These are phyloP conservation scores for Cydia splendana DNA, from an alignment of 1,140 invertebrate species.

Conservation along the genomic window DNA sequence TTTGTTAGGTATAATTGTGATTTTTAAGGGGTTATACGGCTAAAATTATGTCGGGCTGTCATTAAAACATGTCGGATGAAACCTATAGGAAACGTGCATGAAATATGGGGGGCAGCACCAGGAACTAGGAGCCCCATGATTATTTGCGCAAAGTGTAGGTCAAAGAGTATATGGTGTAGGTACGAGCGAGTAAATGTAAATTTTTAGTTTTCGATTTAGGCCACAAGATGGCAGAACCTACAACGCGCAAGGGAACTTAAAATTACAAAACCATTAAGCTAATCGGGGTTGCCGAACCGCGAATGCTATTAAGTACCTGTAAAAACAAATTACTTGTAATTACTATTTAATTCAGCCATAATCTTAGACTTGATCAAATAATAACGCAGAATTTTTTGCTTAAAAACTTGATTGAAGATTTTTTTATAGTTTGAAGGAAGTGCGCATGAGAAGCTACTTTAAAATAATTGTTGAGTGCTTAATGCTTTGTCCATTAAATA, in stretches of 20 bases:
- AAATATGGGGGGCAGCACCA: too few species aligned
- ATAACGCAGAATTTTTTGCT: not conserved
- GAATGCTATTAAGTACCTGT: slow-evolving; percentile 36
- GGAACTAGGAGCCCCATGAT: too few species aligned
- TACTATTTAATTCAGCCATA: slow-evolving; percentile 20
- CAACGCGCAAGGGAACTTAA: not conserved
- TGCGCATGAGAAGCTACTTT: slow-evolving; percentile 16
- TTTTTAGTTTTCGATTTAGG: too few species aligned
- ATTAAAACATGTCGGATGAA: too few species aligned
- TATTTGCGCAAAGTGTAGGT: too few species aligned
- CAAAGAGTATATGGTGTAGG: too few species aligned
- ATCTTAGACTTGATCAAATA: slow-evolving; percentile 37
- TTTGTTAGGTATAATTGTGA: too few species aligned
- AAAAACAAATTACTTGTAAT: slow-evolving; percentile 40
- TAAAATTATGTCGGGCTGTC: too few species aligned
- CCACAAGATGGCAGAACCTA: too few species aligned
- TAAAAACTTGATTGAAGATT: slow-evolving; percentile 12
- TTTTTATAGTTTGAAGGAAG: slow-evolving; percentile 20
- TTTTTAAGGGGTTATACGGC: too few species aligned
- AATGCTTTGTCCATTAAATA: slow-evolving; percentile 26
- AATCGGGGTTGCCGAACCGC: slow-evolving; percentile 16
- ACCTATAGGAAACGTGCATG: too few species aligned
- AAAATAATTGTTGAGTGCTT: slow-evolving; percentile 29
- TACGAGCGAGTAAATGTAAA: too few species aligned
- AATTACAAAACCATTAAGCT: not conserved